Evolutionary conservation across 2,113 vertebrate species (phyloP).

Genomic region (Theristicus caerulescens): DNA sequence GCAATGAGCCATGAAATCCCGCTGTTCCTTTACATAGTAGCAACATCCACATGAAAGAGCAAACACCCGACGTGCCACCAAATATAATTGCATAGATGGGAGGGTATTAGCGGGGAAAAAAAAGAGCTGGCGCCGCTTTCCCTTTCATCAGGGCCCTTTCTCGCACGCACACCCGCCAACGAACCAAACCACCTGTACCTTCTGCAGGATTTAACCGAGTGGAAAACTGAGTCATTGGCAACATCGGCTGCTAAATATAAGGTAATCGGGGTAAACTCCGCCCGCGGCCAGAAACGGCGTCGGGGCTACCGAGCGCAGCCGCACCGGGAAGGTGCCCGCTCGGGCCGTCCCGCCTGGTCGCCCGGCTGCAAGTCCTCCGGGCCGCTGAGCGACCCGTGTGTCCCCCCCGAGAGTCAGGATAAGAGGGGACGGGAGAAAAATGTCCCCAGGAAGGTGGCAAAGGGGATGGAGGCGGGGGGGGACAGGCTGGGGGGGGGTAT

Average conservation of each 20-base stretch:
- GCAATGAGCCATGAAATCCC: constrained; percentile 61
- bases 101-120: background rate
- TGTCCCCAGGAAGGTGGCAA: background rate
- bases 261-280: background rate
- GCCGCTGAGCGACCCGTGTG: background rate
- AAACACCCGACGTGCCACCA: background rate
- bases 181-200: background rate
- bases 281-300: background rate
- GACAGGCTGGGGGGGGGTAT: too few relatives aligned
- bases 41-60: constrained; percentile 14
- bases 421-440: background rate
- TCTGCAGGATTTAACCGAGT: background rate
- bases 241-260: background rate
- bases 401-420: background rate
- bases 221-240: background rate
- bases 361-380: background rate
- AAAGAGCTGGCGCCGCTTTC: background rate
- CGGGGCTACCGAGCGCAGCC: background rate
- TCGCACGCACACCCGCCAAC: background rate
- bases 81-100: background rate
- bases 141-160: background rate
- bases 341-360: background rate
- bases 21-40: background rate
- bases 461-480: background rate
- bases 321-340: background rate